Evolutionary conservation across 2,797 vertebrate species (phyloP), one percentile per base, ranked within the genome.

Genomic region (Brachymystax lenok): DNA sequence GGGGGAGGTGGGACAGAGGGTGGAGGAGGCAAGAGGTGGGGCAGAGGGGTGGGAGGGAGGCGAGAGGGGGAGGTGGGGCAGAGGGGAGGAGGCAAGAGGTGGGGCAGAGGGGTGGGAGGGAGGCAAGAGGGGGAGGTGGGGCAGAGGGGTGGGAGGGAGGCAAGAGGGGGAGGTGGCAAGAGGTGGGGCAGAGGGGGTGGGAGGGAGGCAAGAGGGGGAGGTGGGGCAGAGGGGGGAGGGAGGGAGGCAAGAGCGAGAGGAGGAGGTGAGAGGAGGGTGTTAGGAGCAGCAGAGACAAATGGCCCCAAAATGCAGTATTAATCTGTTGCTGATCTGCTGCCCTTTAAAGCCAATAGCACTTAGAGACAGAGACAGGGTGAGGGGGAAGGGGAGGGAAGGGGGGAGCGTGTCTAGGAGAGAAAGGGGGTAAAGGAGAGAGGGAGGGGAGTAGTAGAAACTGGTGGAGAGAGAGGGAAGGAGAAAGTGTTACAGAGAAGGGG

Each of bases 281-380:
- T 88, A 91, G 93, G 89, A 82, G 90, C 86, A 90, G 87, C 80
- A 82, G 87, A 85, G 92, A 94, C 90, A 94, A 94, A 93, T 92
- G 92, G 92, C 88, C 92, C 91, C 87, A 93, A 92, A 93, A 94
- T 93, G 92, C 89, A 87, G 93, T 92, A 94, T 94, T 94, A 94
- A 94, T 94, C 93, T 93, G 91, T 88, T 90, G 91, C 91, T 92
- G 93, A 94, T 94, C 94, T 93, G 92, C 93, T 93, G 93, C 91
- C 91, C 87, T 89, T 91, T 91, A 92, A 90, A 92, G 91, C 91
- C 92, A 91, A 93, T 92, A 93, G 88, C 90, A 92, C 92, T 93
- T 84, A 79, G 85, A 89, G 71, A 88, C 82, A 82, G 69, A 74
- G 82, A 84, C 86, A 84, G 87, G 69, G 84, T 79, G 80, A 78